phyloP scores from a whole-genome alignment of 92 coral and sea anemone species.

The Siderastrea radians region DNA sequence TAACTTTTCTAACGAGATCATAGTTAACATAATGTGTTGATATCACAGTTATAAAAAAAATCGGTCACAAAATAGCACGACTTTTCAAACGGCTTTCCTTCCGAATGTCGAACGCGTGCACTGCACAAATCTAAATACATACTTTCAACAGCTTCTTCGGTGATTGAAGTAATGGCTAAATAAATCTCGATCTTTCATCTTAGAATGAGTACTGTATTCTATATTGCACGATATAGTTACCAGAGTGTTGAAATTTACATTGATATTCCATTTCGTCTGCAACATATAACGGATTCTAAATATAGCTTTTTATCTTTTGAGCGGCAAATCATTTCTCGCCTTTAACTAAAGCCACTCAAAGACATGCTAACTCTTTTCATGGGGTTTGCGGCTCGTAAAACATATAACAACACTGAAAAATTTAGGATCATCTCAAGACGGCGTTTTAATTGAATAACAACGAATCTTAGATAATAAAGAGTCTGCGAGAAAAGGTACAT shows the following conservation, averaged over 20 bases:
- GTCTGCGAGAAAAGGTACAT: background rate
- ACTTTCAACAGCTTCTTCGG: background rate
- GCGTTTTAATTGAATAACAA: conserved; percentile 23
- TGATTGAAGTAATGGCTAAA: background rate
- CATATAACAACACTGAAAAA: conserved; percentile 6
- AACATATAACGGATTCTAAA: background rate
- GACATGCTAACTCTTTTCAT: background rate
- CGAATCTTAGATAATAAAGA: background rate
- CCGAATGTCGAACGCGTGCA: background rate
- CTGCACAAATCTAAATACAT: background rate
- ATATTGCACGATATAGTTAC: background rate
- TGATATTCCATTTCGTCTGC: background rate
- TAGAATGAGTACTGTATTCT: background rate
- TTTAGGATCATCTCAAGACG: background rate
- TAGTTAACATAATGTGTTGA: background rate
- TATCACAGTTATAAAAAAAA: background rate
- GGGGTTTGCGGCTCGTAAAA: background rate
- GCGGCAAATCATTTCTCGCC: background rate
- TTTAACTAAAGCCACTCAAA: background rate
- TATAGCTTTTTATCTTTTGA: conserved; percentile 11
- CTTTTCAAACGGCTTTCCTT: background rate
- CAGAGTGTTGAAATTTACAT: background rate
- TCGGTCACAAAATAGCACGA: background rate
- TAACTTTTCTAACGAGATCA: background rate
- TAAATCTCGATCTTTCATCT: background rate